Evolutionary conservation across 2,888 invertebrate species (phyloP).

Genomic region (Heliconius cydno): DNA sequence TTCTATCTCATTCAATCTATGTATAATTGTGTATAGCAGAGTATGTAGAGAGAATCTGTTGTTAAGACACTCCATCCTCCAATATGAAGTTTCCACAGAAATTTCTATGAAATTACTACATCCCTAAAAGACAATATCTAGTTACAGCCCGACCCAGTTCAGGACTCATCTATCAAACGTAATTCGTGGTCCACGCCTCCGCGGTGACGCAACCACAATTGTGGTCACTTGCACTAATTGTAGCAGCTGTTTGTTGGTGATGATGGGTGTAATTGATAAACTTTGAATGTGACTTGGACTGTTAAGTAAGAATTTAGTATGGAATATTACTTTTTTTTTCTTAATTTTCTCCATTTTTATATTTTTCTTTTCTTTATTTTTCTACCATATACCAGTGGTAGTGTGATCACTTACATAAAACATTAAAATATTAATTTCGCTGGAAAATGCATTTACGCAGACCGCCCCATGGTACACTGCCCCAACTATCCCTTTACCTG

Average conservation of each 20-base stretch:
- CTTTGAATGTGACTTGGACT: constrained; percentile 33
- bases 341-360: too few species aligned
- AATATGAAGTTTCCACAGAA: background rate
- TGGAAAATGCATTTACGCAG: too few species aligned
- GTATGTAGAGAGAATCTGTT: background rate
- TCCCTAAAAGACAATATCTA: background rate
- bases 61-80: too few species aligned
- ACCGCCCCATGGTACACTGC: too few species aligned
- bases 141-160: constrained; percentile 29
- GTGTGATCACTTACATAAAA: too few species aligned
- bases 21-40: background rate
- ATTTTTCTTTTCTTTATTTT: too few species aligned
- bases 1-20: too few species aligned
- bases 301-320: constrained; percentile 26
- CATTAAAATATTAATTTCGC: too few species aligned
- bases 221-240: constrained; percentile 77
- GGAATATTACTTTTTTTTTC: too few species aligned
- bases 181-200: constrained; percentile 65
- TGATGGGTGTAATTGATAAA: constrained; percentile 51
- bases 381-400: too few species aligned
- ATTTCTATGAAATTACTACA: background rate
- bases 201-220: constrained; percentile 48
- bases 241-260: constrained; percentile 67
- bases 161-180: constrained; percentile 66
- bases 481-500: too few species aligned